phyloP scores from a whole-genome alignment of 1,140 invertebrate genomes.

The Drosophila mayri region DNA sequence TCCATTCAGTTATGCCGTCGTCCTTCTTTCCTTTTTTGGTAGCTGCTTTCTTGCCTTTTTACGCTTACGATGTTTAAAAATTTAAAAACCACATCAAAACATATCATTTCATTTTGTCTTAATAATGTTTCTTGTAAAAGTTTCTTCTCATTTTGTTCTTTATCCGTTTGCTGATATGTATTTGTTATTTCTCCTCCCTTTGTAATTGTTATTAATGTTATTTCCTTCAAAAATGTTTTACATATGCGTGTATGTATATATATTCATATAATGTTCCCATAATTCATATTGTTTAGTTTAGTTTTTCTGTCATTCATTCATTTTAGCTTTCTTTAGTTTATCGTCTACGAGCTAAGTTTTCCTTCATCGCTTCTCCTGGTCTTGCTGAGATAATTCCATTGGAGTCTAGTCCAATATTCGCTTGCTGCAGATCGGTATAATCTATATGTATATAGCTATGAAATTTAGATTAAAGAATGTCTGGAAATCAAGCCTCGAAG shows the following conservation, averaged over 20 bases:
- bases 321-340: constrained; percentile 64
- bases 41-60: constrained; percentile 73
- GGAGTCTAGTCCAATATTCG: constrained; percentile 37
- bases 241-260: constrained; percentile 52
- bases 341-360: constrained; percentile 58
- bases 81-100: constrained; percentile 81
- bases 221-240: constrained; percentile 63
- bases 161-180: constrained; percentile 81
- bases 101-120: constrained; percentile 63
- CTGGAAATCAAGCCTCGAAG: constrained; percentile 49
- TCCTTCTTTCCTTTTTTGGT: constrained; percentile 61
- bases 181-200: constrained; percentile 75
- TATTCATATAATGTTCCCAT: constrained; percentile 84
- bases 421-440: constrained; percentile 38
- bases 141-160: constrained; percentile 52
- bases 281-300: constrained; percentile 84
- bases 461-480: constrained; percentile 64
- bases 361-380: constrained; percentile 6
- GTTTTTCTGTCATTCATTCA: constrained; percentile 38
- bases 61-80: constrained; percentile 72
- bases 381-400: constrained; percentile 24
- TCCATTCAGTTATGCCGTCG: constrained; percentile 36
- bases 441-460: constrained; percentile 46
- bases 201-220: constrained; percentile 38
- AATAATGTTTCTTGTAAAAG: constrained; percentile 60